Base-by-base conservation (phyloP, 2,888 invertebrate genomes). In the Troides aeacus region DNA sequence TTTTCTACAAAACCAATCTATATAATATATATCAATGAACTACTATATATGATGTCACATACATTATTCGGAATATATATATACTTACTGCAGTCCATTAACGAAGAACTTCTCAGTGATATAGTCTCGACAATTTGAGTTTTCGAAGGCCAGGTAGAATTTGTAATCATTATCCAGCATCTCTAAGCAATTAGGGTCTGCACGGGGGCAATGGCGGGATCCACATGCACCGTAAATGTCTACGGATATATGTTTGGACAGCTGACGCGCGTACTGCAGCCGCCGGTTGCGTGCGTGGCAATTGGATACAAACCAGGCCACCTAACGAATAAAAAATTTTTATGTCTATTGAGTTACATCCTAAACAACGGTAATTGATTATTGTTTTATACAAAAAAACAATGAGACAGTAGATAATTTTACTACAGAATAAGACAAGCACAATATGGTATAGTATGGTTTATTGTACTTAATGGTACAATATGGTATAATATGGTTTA, bases 261-360 rank as follows among this genome's bases (percentile, higher is more conserved):
- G 93, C 84, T 96, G 97, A 76, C 95, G 94, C 15, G 98, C 99
- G 87, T 96, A 99, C 76, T 97, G 96, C 72, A 98, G 92, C 17
- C 99, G 94, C 4, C 96, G 96, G 86, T 99, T 99, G 68, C 97
- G 94, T 5, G 99, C 98, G 74, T 97, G 97, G 84, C 99, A 99
- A 89, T 99, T 99, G 56, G 99, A 99, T 68, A 99, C 99, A 90
- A 99, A 99, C 99, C 99, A 99, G 67, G 99, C 99, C 8, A 99
- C 96, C 95, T 94, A 80, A 4, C 69, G 66, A 30, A 30, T 30
- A 30, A 63, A 21, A 24, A 63, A 53, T 53, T 69, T 57, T 10
- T 21, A 53, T 42, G 59, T 61, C 21, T 10, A 36, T 15, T n/a
- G 23, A n/a, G 30, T 56, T 39, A n/a, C 62, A 21, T 53, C 58